Base-by-base conservation (phyloP, 2,888 invertebrate species). In the Epirrita christyi region DNA sequence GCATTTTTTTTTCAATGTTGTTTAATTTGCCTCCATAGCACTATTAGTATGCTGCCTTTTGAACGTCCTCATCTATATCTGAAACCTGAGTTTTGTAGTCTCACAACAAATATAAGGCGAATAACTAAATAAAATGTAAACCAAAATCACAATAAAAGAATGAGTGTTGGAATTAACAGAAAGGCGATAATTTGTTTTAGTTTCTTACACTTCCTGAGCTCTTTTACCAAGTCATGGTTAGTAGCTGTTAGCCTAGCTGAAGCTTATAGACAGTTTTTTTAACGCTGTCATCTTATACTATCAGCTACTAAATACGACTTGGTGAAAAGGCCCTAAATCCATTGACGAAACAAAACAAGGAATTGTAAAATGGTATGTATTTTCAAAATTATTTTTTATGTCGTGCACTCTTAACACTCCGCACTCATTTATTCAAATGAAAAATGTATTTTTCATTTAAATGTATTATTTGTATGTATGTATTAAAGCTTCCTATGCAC, bases 91-190 rank as follows among this genome's bases (percentile, higher is more conserved):
- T 80, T 61, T 80, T 83, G 80, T 86, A 85, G 83, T 92, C 92
- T 92, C 92, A 92, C 92, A 92, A 92, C 92, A 92, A 92, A 92
- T 92, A 92, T 80, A 86, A 91, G 85, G 73, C 77, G 78, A 76
- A 78, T 79, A 71, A 78, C 74, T 75, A 77, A 76, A 74, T 80
- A 71, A 68, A 80, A 81, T 90, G 85, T 90, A 86, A 84, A 88
- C 85, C 85, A 86, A 90, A 88, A 88, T 84, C 83, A 83, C 84
- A 92, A 92, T 92, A 86, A 92, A 92, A 91, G 85, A 89, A 92
- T 90, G 89, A 92, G 91, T 92, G 92, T 92, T 90, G 91, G 87
- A 92, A 92, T 92, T 92, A 92, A 92, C 90, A 86, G 89, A 88
- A 83, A 86, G 84, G 82, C 83, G 83, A 90, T 79, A 84, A 81